phyloP scores from a whole-genome alignment of 2,888 invertebrate species.

The Tenthredo amoena region DNA sequence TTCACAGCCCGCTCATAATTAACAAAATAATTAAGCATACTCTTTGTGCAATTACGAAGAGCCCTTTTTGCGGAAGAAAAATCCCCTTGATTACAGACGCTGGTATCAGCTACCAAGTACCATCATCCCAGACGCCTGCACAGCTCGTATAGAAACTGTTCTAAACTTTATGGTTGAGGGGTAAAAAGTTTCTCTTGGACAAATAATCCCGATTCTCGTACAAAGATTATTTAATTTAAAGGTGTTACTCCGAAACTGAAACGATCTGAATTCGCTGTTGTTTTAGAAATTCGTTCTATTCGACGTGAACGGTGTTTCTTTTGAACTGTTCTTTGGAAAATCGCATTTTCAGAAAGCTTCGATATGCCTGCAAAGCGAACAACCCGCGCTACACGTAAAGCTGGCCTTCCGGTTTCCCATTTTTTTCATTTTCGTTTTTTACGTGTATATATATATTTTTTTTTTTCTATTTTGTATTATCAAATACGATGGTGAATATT shows the following conservation, averaged over 20 bases:
- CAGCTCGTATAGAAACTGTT: background rate
- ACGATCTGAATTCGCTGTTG: too few relatives aligned
- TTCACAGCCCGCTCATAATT: constrained; percentile 41
- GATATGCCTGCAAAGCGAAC: background rate
- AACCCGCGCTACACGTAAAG: background rate
- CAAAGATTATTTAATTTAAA: background rate
- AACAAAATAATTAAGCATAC: constrained; percentile 55
- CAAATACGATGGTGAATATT: constrained; percentile 22
- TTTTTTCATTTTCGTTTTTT: background rate
- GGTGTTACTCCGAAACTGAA: background rate
- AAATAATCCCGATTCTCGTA: background rate
- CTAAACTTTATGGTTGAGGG: background rate
- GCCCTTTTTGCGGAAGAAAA: constrained; percentile 11
- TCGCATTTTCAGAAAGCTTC: background rate
- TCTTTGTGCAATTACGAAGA: constrained; percentile 53
- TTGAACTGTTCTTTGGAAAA: background rate
- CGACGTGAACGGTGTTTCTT: too few relatives aligned
- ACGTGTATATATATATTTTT: too few relatives aligned
- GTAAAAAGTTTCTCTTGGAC: background rate
- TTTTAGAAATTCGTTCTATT: too few relatives aligned
- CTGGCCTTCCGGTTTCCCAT: background rate
- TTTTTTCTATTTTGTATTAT: background rate
- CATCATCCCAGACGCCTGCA: background rate
- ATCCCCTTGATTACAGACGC: constrained; percentile 32
- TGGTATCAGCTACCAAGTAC: background rate